Conservation (phyloP, 1,140 invertebrate genomes). For the Aphidius gifuensis region DNA sequence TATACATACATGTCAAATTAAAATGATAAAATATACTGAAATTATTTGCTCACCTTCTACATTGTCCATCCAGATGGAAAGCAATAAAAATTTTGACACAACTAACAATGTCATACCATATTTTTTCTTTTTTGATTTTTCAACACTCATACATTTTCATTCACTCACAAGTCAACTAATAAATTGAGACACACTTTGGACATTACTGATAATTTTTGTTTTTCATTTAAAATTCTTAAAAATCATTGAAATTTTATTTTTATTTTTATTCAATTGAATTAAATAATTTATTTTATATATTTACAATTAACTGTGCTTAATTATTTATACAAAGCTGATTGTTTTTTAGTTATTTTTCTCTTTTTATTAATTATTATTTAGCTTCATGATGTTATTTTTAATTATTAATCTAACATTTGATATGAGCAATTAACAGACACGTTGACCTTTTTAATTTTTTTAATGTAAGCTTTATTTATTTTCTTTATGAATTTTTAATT, state of each 20-base stretch:
- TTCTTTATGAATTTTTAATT: not conserved
- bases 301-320: no score
- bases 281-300: no score
- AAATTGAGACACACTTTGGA: no score
- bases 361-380: no score
- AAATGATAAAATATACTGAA: constrained; percentile 34
- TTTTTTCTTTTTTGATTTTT: constrained; percentile 44
- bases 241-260: no score
- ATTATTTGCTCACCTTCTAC: constrained; percentile 53
- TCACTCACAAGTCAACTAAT: not conserved
- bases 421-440: constrained; percentile 49
- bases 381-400: not conserved
- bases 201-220: no score
- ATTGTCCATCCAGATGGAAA: constrained; percentile 46
- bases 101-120: constrained; percentile 43
- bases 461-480: not conserved
- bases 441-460: constrained; percentile 42
- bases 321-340: no score
- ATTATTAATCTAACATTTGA: constrained; percentile 31
- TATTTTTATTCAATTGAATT: no score
- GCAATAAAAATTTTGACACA: constrained; percentile 54
- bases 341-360: no score
- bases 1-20: no score
- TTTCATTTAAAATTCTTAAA: no score
- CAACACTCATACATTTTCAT: constrained; percentile 2